Evolutionary conservation across 2,113 vertebrate genomes (phyloP).

Genomic region (Tonatia bakeri): DNA sequence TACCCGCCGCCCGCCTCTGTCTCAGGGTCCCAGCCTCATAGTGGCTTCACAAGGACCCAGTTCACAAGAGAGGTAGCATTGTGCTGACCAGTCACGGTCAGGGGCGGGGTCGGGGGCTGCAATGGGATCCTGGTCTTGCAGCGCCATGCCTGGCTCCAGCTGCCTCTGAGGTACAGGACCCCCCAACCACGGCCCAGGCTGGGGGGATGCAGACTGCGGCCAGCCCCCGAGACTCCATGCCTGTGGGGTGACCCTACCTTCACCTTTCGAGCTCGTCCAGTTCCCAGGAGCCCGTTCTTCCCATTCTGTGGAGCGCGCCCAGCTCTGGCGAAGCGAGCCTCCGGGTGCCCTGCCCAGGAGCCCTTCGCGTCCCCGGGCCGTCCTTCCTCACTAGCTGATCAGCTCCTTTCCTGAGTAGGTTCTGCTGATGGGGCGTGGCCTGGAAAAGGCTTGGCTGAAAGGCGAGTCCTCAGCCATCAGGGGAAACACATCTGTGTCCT

Average conservation of each 20-base stretch:
- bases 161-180: background rate
- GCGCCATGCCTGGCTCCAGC: background rate
- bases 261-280: background rate
- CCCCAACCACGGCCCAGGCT: background rate
- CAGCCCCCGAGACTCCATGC: background rate
- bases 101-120: background rate
- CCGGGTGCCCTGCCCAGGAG: background rate
- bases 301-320: no score
- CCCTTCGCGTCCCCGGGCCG: background rate
- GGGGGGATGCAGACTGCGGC: background rate
- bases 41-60: background rate
- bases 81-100: background rate
- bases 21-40: background rate
- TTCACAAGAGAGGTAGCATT: background rate
- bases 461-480: conserved; percentile 74
- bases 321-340: background rate
- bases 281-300: no score
- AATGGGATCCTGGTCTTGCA: background rate
- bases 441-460: conserved; percentile 65
- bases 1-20: no score
- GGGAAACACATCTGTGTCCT: conserved; percentile 38
- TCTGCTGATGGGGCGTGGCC: conserved; percentile 73
- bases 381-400: conserved; percentile 68
- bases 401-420: conserved; percentile 91
- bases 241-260: background rate